These are phyloP conservation scores for Saccostrea echinata DNA, from an alignment of 1,140 invertebrate species.

Conservation along the genomic window DNA sequence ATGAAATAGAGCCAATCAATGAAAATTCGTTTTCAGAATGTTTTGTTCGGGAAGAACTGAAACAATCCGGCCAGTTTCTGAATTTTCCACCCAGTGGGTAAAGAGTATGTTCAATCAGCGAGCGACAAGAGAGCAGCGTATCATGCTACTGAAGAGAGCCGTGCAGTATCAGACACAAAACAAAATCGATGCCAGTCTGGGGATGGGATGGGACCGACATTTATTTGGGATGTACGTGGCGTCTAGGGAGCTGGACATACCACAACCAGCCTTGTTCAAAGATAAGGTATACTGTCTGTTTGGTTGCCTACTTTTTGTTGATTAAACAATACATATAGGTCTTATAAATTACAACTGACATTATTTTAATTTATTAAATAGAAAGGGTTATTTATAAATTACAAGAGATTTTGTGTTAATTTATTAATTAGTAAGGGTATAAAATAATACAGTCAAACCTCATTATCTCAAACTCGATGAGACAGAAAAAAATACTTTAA, in stretches of 20 bases:
- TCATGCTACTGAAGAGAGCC: slow-evolving; percentile 64
- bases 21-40: slow-evolving; percentile 58
- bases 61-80: slow-evolving; percentile 69
- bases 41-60: slow-evolving; percentile 69
- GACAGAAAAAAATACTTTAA: no score
- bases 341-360: no score
- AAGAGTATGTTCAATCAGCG: slow-evolving; percentile 65
- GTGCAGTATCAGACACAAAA: slow-evolving; percentile 67
- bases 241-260: slow-evolving; percentile 63
- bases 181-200: slow-evolving; percentile 66
- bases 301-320: neutral
- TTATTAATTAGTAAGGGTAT: no score
- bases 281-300: slow-evolving; percentile 63
- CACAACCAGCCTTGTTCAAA: slow-evolving; percentile 63
- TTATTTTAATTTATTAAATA: no score
- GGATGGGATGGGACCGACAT: slow-evolving; percentile 69
- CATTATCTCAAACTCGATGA: no score
- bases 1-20: neutral
- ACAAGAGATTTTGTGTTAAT: no score
- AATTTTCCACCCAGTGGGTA: slow-evolving; percentile 66
- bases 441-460: no score
- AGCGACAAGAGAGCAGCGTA: slow-evolving; percentile 59
- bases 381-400: no score
- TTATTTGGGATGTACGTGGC: slow-evolving; percentile 64
- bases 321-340: no score